Evolutionary conservation across 2,888 invertebrate genomes (phyloP).

Genomic region (Thecocarcelia acutangulata): DNA sequence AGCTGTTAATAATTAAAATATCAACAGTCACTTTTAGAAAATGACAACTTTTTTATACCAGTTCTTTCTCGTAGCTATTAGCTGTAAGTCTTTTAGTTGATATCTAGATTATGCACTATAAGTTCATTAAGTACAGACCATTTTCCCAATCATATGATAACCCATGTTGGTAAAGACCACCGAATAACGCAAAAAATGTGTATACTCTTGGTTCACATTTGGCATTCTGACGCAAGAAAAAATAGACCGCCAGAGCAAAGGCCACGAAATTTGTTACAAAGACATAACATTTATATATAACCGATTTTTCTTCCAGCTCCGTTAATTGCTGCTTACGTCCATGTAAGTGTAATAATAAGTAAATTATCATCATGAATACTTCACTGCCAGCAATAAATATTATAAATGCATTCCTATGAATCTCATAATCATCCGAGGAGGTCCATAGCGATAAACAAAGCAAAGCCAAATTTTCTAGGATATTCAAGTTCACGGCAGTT

Average conservation of each 20-base stretch:
- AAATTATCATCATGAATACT: slow-evolving; percentile 92
- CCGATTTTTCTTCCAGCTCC: slow-evolving; percentile 85
- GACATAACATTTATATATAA: slow-evolving; percentile 89
- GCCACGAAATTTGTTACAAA: slow-evolving; percentile 88
- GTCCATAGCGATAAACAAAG: slow-evolving; percentile 95
- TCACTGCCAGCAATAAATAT: slow-evolving; percentile 92
- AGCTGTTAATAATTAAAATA: not conserved
- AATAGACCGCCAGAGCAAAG: slow-evolving; percentile 91
- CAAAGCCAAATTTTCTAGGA: slow-evolving; percentile 92
- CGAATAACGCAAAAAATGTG: slow-evolving; percentile 93
- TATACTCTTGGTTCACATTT: slow-evolving; percentile 97
- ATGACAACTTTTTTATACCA: too few relatives aligned
- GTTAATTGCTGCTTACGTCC: slow-evolving; percentile 84
- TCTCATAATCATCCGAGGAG: slow-evolving; percentile 92
- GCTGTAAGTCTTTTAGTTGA: too few relatives aligned
- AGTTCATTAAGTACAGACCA: slow-evolving; percentile 78
- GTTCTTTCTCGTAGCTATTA: too few relatives aligned
- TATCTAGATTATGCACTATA: slow-evolving; percentile 71
- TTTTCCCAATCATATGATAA: slow-evolving; percentile 87
- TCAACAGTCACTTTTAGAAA: too few relatives aligned
- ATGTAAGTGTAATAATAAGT: slow-evolving; percentile 87
- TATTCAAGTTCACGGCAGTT: slow-evolving; percentile 87
- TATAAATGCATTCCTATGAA: slow-evolving; percentile 93
- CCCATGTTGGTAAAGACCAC: slow-evolving; percentile 96
- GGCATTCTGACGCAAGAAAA: slow-evolving; percentile 94